Evolutionary conservation across 2,113 vertebrate genomes (phyloP).

Genomic region (Corythornis madagascariensis): DNA sequence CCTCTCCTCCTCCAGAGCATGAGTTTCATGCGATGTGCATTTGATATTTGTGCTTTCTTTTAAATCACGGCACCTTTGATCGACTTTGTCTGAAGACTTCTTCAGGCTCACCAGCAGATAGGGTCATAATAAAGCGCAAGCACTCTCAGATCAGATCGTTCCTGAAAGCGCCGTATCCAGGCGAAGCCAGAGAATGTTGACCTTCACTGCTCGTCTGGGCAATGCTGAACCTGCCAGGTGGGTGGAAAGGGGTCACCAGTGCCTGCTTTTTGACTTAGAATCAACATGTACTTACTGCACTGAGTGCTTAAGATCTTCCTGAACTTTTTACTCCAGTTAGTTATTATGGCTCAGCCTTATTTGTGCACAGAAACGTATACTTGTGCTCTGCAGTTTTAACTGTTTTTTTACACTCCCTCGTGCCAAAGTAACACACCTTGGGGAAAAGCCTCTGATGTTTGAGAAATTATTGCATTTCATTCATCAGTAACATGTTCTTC

Average conservation of each 20-base stretch:
- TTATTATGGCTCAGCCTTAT: neutral
- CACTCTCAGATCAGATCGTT: neutral
- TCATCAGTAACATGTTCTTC: neutral
- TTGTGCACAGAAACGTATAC: neutral
- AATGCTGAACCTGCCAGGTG: neutral
- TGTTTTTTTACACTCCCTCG: neutral
- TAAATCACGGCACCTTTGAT: neutral
- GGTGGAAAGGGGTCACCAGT: neutral
- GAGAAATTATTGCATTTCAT: neutral
- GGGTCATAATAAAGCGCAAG: neutral
- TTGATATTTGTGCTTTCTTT: neutral
- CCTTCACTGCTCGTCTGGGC: neutral
- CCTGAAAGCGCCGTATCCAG: neutral
- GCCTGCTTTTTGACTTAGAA: neutral
- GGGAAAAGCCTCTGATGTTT: neutral
- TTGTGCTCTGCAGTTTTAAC: neutral
- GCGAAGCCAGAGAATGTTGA: neutral
- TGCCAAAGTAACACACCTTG: neutral
- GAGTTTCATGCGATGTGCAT: neutral
- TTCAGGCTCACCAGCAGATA: neutral
- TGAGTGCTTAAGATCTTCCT: neutral
- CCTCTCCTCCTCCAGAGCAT: neutral
- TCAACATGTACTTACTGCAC: neutral
- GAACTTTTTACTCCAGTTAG: neutral
- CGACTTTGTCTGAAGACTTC: neutral